Conservation (phyloP, 92 coral and sea anemone genomes). For the Porites divaricata region DNA sequence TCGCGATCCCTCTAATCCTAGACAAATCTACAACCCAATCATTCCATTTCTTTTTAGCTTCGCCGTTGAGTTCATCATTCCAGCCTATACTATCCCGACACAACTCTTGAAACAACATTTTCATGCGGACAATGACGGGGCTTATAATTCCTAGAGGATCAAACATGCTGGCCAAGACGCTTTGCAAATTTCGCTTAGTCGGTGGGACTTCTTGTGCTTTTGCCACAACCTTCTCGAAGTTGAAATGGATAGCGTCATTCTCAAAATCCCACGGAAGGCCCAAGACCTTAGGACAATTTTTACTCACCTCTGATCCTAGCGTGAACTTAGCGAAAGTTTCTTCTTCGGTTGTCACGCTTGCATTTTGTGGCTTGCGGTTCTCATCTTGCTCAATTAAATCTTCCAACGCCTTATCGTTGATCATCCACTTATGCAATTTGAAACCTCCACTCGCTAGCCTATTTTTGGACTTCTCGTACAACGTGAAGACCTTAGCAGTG, state of each 20-base stretch:
- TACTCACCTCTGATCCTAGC: slow-evolving; percentile 20
- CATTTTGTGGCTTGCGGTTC: not conserved
- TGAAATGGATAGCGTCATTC: slow-evolving; percentile 29
- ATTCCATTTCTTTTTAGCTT: not conserved
- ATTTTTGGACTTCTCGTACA: slow-evolving; percentile 13
- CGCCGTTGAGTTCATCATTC: slow-evolving; percentile 39
- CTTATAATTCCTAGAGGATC: slow-evolving; percentile 55
- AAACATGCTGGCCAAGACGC: slow-evolving; percentile 39
- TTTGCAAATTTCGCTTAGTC: slow-evolving; percentile 36
- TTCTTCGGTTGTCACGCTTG: slow-evolving; percentile 3
- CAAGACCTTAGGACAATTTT: slow-evolving; percentile 38
- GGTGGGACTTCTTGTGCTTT: not conserved
- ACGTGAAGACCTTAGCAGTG: not conserved
- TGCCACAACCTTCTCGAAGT: slow-evolving; percentile 13
- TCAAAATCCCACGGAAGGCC: slow-evolving; percentile 49
- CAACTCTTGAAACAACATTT: slow-evolving; percentile 48
- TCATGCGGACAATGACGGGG: slow-evolving; percentile 41
- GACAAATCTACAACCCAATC: slow-evolving; percentile 49
- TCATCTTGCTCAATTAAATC: slow-evolving; percentile 16
- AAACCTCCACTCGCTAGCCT: slow-evolving; percentile 48
- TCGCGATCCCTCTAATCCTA: slow-evolving; percentile 4
- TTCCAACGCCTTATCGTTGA: slow-evolving; percentile 14
- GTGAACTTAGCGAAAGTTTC: slow-evolving; percentile 47
- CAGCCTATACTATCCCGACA: slow-evolving; percentile 40
- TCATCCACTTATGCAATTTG: slow-evolving; percentile 57